Percentiles rank a stretch among this genome's conserved stretches.
Conservation (phyloP, 2,888 invertebrate species). For the Celastrina argiolus region DNA sequence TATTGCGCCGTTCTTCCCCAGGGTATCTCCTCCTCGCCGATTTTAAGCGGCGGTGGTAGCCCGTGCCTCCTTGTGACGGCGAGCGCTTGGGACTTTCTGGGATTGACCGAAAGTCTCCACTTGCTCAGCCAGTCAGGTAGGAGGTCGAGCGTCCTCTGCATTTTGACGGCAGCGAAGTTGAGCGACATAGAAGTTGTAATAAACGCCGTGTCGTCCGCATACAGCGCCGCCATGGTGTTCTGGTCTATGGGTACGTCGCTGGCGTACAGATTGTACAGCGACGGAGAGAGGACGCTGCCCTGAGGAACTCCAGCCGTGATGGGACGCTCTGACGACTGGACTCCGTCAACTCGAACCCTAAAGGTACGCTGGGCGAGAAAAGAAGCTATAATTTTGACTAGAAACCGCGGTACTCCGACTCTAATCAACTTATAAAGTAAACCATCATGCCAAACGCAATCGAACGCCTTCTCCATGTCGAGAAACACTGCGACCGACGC, state of each 20-base stretch:
- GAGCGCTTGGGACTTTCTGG: not conserved
- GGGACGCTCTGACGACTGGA: too few species aligned
- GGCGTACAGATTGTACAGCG: not conserved
- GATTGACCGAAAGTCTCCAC: not conserved
- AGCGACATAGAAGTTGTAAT: not conserved
- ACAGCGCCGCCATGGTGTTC: not conserved
- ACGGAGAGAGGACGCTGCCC: not conserved
- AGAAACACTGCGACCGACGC: conserved; percentile 34
- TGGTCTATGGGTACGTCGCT: not conserved
- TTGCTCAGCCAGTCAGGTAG: not conserved
- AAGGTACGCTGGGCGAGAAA: too few species aligned
- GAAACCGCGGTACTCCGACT: not conserved
- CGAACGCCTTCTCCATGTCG: conserved; percentile 41
- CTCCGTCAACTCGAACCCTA: too few species aligned
- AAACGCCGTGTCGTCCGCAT: not conserved
- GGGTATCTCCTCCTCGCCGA: not conserved
- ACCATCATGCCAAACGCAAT: conserved; percentile 41
- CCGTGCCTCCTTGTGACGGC: not conserved
- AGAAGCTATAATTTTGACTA: not conserved
- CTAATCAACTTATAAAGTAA: conserved; percentile 22
- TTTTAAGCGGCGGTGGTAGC: not conserved
- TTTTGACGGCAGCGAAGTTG: not conserved
- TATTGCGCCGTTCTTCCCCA: not conserved
- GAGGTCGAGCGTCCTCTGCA: not conserved
- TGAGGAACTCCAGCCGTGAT: not conserved